Conservation (phyloP, 2,888 invertebrate species). For the Drosophila acutilabella region DNA sequence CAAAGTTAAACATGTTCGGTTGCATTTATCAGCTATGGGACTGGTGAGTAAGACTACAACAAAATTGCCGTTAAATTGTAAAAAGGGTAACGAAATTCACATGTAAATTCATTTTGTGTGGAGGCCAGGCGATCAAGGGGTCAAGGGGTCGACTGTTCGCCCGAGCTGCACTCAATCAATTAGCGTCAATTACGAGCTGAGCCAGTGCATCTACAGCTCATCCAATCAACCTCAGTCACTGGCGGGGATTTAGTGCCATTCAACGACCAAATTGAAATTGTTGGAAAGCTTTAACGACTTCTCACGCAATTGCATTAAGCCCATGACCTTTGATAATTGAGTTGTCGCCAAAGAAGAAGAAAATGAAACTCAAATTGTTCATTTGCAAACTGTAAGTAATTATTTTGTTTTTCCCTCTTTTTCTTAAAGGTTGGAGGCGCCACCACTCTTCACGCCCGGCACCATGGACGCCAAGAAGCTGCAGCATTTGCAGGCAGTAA, state of each 20-base stretch:
- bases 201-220: constrained; percentile 42
- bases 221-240: constrained; percentile 22
- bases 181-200: constrained; percentile 81
- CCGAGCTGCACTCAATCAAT: constrained; percentile 77
- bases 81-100: constrained; percentile 6
- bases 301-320: constrained; percentile 63
- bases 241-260: constrained; percentile 24
- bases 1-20: constrained; percentile 86
- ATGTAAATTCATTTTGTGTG: constrained; percentile 5
- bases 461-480: constrained; percentile 90
- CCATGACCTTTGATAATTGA: constrained; percentile 58
- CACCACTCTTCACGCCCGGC: constrained; percentile 87
- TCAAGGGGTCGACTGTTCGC: neutral
- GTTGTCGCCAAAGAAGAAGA: constrained; percentile 16
- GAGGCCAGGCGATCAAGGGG: neutral
- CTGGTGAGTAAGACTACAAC: constrained; percentile 85
- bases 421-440: constrained; percentile 89
- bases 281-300: constrained; percentile 23
- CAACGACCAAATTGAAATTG: constrained; percentile 35
- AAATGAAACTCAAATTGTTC: neutral
- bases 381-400: constrained; percentile 8
- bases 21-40: constrained; percentile 88
- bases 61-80: neutral
- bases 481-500: constrained; percentile 84
- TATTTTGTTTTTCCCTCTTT: neutral